phyloP scores from a whole-genome alignment of 2,888 invertebrate genomes.

The Caenorhabditis becei region DNA sequence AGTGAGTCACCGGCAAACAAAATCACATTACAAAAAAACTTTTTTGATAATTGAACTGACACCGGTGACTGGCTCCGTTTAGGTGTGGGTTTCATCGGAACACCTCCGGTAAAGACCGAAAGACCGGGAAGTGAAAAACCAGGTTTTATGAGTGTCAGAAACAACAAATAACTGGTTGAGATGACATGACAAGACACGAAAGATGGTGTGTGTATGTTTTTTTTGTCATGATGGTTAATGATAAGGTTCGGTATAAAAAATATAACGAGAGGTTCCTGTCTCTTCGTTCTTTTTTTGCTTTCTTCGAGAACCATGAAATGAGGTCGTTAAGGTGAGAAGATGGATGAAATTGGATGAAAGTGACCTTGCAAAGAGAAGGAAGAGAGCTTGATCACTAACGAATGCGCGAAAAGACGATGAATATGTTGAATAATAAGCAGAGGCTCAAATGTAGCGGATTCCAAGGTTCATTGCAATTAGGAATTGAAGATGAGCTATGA shows the following conservation, averaged over 20 bases:
- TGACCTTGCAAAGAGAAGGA: conserved; percentile 17
- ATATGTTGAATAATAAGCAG: conserved; percentile 17
- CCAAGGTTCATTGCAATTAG: conserved; percentile 1
- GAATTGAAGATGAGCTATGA: neutral
- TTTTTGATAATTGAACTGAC: neutral
- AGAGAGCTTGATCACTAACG: conserved; percentile 30
- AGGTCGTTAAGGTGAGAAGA: conserved; percentile 30
- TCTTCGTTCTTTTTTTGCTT: neutral
- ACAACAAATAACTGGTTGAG: conserved; percentile 16
- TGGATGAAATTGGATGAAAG: conserved; percentile 1
- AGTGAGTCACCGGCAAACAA: conserved; percentile 6
- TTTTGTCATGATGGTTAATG: conserved; percentile 21
- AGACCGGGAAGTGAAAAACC: neutral
- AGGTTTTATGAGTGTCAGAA: neutral
- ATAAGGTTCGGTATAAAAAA: conserved; percentile 17
- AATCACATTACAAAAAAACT: neutral
- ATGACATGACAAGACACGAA: neutral
- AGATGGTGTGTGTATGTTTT: conserved; percentile 1
- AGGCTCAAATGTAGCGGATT: neutral
- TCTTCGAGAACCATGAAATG: conserved; percentile 10
- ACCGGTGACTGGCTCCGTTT: no score
- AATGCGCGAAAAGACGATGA: conserved; percentile 37
- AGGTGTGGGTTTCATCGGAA: no score
- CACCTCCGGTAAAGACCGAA: conserved; percentile 17
- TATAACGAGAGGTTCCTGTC: neutral